Evolutionary conservation across 1,140 invertebrate species (phyloP), one percentile per base, ranked within the genome.

Genomic region (Matsumurasca onukii): DNA sequence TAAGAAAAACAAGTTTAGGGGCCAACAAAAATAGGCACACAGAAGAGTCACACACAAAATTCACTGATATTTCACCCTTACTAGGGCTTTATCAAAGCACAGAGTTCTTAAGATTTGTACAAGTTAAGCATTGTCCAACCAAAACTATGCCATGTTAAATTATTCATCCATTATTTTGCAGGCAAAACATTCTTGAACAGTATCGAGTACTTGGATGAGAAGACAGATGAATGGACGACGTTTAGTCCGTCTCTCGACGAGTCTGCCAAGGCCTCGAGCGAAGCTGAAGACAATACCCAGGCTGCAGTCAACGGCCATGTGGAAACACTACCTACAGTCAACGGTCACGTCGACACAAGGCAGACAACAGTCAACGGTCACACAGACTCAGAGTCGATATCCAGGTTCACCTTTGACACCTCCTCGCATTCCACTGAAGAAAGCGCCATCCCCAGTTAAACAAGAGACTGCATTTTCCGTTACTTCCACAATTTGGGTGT

Each of bases 151-250:
- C n/a, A n/a, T n/a, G n/a, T n/a, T n/a, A n/a, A n/a, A n/a, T n/a
- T n/a, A n/a, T n/a, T n/a, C n/a, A n/a, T n/a, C n/a, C n/a, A n/a
- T 63, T 31, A 20, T 63, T 31, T 34, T 63, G n/a, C 62, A 85
- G 84, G 85, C 29, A 91, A 91, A 81, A 84, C 83, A 68, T 94
- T 94, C 80, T 80, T 94, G 25, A 90, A 91, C 74, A 91, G 88
- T n/a, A 87, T 93, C 61, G 92, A 94, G 81, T 92, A 87, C 73
- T 78, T 93, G 65, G 89, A 90, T 73, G 79, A 81, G 39, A 83
- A 86, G 34, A 86, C 85, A 59, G 86, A 88, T 73, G 88, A 90
- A 75, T 92, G 89, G 89, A 91, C 88, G 17, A 86, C 84, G 24
- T 89, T 90, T 73, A 79, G 78, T 68, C 77, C 62, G 1, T 39